phyloP scores from a whole-genome alignment of 1,140 invertebrate species.

The Gryllus bimaculatus region DNA sequence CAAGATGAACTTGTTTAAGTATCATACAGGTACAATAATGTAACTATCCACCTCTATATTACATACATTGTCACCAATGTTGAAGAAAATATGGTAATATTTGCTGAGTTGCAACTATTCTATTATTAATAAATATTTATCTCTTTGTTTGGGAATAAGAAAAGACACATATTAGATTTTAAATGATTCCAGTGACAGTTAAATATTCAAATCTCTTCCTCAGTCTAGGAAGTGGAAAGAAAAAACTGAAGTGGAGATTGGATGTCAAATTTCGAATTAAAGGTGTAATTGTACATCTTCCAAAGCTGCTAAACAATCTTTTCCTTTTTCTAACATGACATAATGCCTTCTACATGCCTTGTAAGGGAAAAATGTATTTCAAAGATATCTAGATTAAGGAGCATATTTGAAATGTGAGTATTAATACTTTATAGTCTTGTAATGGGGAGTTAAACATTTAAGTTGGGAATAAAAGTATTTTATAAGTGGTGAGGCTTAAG shows the following conservation, averaged over 20 bases:
- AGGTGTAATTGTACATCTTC: background rate
- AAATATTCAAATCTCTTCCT: background rate
- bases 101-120: conserved; percentile 10
- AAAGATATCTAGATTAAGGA: background rate
- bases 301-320: background rate
- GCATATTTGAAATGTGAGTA: background rate
- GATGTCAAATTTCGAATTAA: background rate
- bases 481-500: background rate
- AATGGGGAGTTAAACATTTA: background rate
- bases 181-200: background rate
- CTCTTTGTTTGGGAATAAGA: background rate
- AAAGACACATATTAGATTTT: background rate
- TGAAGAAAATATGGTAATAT: conserved; percentile 19
- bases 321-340: background rate
- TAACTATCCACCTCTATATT: conserved; percentile 1
- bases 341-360: background rate
- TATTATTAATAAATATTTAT: conserved; percentile 8
- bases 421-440: background rate
- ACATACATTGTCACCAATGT: conserved; percentile 10
- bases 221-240: background rate
- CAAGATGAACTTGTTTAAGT: conserved; percentile 11
- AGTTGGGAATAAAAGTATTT: background rate
- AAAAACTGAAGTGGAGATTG: background rate
- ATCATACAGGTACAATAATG: conserved; percentile 20
- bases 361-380: background rate